Evolutionary conservation across 2,113 vertebrate species (phyloP).

Genomic region (Spermophilus dauricus): DNA sequence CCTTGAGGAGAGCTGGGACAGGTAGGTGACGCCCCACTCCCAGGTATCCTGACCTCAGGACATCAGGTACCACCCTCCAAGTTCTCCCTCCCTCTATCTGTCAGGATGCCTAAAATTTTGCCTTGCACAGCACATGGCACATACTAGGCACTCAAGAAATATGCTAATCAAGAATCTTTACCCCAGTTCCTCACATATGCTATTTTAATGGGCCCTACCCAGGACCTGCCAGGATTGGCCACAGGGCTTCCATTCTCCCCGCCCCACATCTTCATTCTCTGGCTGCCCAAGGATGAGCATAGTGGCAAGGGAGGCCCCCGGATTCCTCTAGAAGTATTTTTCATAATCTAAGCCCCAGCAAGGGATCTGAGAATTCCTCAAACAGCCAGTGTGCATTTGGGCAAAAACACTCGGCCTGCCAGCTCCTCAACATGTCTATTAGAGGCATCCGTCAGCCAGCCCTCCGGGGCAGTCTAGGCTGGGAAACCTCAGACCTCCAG

Average conservation of each 20-base stretch:
- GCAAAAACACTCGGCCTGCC: constrained; percentile 38
- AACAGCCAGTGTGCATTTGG: constrained; percentile 59
- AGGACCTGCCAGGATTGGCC: neutral
- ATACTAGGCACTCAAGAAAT: neutral
- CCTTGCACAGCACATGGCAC: neutral
- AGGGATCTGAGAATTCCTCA: constrained; percentile 62
- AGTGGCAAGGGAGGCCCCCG: neutral
- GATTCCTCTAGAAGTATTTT: constrained; percentile 63
- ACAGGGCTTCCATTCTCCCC: neutral
- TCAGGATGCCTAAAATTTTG: neutral
- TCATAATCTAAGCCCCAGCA: constrained; percentile 40
- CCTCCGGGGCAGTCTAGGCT: neutral
- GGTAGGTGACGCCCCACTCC: neutral
- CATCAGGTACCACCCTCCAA: neutral
- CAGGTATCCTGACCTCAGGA: neutral
- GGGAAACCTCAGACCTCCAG: neutral
- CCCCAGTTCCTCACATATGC: neutral
- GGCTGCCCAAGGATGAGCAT: neutral
- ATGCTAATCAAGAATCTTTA: neutral
- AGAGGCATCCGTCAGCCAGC: constrained; percentile 50
- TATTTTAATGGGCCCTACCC: neutral
- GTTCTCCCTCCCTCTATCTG: neutral
- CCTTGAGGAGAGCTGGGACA: neutral
- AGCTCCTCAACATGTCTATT: constrained; percentile 16
- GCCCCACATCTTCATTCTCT: neutral